A percentile compares a stretch with the other conserved stretches of the same genome.
These are phyloP conservation scores for Artemia sinica DNA, from an alignment of 2,888 invertebrate genomes.

Conservation along the genomic window DNA sequence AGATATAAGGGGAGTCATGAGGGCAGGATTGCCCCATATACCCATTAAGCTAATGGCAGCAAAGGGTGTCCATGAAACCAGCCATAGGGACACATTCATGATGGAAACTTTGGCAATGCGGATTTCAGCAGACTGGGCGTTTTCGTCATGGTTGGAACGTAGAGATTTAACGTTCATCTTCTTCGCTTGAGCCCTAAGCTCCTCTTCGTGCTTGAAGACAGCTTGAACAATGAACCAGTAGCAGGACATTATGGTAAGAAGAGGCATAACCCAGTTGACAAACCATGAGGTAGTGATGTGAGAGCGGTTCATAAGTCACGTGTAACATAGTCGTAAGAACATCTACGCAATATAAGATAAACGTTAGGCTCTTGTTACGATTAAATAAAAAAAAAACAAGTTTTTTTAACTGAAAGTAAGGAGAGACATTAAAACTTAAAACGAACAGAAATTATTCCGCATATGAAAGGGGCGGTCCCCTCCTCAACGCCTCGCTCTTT, in stretches of 20 bases:
- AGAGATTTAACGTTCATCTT: conserved; percentile 27
- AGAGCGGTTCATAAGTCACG: conserved; percentile 54
- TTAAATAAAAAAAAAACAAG: too few species aligned
- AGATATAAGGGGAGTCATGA: conserved; percentile 57
- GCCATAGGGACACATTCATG: conserved; percentile 74
- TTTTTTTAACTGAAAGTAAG: too few species aligned
- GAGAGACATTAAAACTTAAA: too few species aligned
- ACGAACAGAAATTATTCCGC: too few species aligned
- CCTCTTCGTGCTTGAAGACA: conserved; percentile 27
- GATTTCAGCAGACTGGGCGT: conserved; percentile 26
- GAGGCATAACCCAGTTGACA: conserved; percentile 57
- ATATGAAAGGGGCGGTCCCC: too few species aligned
- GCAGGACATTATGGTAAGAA: conserved; percentile 62
- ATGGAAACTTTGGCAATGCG: conserved; percentile 36
- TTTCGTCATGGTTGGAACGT: conserved; percentile 25
- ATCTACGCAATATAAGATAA: conserved; percentile 30
- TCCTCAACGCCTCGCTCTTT: too few species aligned
- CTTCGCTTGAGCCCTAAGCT: conserved; percentile 26
- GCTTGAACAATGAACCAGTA: conserved; percentile 68
- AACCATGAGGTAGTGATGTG: conserved; percentile 62
- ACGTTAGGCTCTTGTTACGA: too few species aligned
- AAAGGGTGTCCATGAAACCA: conserved; percentile 84
- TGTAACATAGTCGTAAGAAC: conserved; percentile 68
- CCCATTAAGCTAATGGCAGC: conserved; percentile 63
- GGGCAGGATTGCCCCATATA: conserved; percentile 48